Evolutionary conservation across 2,797 vertebrate genomes (phyloP).

Genomic region (Rhinichthys osculus): DNA sequence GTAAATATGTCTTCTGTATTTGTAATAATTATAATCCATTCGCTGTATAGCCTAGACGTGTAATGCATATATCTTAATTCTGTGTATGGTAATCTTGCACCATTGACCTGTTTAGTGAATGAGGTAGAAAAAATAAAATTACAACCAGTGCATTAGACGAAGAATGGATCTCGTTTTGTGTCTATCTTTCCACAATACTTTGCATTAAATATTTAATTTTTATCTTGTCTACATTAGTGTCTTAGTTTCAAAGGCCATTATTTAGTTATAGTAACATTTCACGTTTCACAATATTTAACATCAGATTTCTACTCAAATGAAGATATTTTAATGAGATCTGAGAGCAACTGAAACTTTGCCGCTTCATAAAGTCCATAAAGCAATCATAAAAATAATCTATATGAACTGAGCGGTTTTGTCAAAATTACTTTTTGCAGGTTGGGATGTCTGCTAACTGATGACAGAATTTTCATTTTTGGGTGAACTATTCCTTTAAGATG

Average conservation of each 20-base stretch:
- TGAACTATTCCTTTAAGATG: not conserved
- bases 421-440: no score
- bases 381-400: no score
- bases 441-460: not conserved
- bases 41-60: conserved; percentile 99
- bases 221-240: not conserved
- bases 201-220: not conserved
- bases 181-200: conserved; percentile 28
- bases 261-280: not conserved
- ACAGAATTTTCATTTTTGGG: not conserved
- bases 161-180: conserved; percentile 58
- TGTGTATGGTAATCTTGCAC: conserved; percentile 98
- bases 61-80: conserved; percentile 97
- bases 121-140: conserved; percentile 96
- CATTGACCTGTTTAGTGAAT: conserved; percentile 96
- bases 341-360: no score
- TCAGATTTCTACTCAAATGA: not conserved
- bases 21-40: conserved; percentile 99
- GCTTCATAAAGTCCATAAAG: no score
- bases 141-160: conserved; percentile 88
- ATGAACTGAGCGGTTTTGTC: no score
- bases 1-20: conserved; percentile 99
- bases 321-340: no score
- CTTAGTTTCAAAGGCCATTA: not conserved
- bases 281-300: not conserved